Conservation (phyloP, 2,888 invertebrate genomes). For the Siphlonurus alternatus region DNA sequence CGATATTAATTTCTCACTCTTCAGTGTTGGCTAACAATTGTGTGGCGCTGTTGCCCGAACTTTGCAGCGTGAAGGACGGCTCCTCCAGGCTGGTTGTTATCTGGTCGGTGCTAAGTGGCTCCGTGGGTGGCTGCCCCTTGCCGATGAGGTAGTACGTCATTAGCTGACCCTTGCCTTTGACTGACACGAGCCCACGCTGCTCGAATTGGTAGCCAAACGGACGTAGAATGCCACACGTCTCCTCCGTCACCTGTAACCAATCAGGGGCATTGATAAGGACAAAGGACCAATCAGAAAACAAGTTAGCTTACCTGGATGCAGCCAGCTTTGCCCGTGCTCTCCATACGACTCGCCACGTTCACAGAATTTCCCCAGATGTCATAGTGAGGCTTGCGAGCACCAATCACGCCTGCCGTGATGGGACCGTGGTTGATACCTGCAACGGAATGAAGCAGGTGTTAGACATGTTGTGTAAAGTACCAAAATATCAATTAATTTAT, state of each 20-base stretch:
- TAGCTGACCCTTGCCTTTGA: conserved; percentile 93
- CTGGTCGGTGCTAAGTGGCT: background rate
- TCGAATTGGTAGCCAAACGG: conserved; percentile 84
- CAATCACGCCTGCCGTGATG: conserved; percentile 89
- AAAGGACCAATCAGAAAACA: no score
- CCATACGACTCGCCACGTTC: conserved; percentile 95
- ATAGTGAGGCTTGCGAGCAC: conserved; percentile 87
- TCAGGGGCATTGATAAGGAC: background rate
- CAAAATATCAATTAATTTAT: no score
- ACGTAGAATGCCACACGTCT: conserved; percentile 77
- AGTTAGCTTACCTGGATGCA: conserved; percentile 63
- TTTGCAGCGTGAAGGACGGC: background rate
- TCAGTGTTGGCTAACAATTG: background rate
- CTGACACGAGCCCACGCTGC: conserved; percentile 84
- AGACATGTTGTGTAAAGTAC: no score
- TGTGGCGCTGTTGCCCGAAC: background rate
- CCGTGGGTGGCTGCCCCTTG: conserved; percentile 23
- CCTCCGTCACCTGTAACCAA: conserved; percentile 69
- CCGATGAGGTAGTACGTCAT: conserved; percentile 81
- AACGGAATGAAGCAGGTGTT: no score
- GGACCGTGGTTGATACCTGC: conserved; percentile 83
- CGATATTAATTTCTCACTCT: no score
- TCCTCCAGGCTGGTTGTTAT: background rate
- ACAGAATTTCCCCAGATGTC: conserved; percentile 97
- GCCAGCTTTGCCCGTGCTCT: conserved; percentile 90